Evolutionary conservation across 2,797 vertebrate genomes (phyloP).

Genomic region (Cryptoblepharus egeriae): DNA sequence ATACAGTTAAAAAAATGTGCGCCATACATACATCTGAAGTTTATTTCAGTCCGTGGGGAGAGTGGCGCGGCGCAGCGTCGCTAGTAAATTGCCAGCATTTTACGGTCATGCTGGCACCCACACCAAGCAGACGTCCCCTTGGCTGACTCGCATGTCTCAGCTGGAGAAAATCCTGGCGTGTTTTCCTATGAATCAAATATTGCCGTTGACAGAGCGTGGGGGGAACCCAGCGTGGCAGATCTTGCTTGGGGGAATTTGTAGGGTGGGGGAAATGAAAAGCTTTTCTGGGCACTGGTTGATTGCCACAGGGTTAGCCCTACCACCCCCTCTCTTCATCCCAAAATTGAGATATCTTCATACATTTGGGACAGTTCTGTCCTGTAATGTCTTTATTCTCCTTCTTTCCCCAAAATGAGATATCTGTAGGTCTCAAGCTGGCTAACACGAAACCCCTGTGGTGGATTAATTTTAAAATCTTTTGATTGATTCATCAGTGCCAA

Average conservation of each 20-base stretch:
- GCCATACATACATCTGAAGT: conserved; percentile 69
- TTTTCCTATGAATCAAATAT: conserved; percentile 67
- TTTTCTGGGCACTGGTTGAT: conserved; percentile 32
- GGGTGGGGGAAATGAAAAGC: neutral
- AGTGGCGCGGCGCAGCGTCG: conserved; percentile 69
- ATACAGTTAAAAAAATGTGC: conserved; percentile 29
- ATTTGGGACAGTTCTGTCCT: neutral
- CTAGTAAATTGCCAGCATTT: conserved; percentile 74
- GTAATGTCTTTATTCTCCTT: neutral
- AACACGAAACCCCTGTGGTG: neutral
- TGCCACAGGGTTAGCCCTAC: neutral
- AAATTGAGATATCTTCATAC: conserved; percentile 3
- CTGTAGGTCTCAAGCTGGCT: too few species aligned
- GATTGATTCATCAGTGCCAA: neutral
- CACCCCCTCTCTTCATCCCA: neutral
- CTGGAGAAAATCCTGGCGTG: conserved; percentile 64
- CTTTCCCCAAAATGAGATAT: neutral
- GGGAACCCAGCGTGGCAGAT: conserved; percentile 44
- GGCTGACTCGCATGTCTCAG: conserved; percentile 57
- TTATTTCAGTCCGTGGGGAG: conserved; percentile 72
- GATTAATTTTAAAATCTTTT: neutral
- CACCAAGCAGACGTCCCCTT: conserved; percentile 72
- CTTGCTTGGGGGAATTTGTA: conserved; percentile 31
- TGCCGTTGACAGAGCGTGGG: conserved; percentile 54
- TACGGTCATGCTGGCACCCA: conserved; percentile 67